Conservation (phyloP, 1,140 invertebrate genomes). For the Pantala flavescens region DNA sequence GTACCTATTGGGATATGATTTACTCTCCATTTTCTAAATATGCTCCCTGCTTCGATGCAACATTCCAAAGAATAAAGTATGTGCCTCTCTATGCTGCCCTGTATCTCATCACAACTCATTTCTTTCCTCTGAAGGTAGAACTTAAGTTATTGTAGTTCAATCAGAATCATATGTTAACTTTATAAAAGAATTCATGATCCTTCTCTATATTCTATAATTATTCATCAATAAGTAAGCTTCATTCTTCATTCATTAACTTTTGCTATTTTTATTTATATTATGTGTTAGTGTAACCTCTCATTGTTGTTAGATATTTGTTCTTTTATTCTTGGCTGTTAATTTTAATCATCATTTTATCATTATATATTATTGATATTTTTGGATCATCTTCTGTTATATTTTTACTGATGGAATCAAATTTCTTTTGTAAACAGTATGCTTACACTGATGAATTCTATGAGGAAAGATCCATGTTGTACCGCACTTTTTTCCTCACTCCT, state of each 20-base stretch:
- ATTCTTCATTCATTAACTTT: too few species aligned
- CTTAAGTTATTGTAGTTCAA: too few species aligned
- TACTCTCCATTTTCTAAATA: constrained; percentile 52
- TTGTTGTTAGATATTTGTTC: too few species aligned
- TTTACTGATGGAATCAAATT: too few species aligned
- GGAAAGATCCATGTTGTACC: constrained; percentile 55
- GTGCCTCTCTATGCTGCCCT: constrained; percentile 55
- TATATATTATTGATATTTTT: too few species aligned
- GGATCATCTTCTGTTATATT: too few species aligned
- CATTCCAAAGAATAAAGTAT: constrained; percentile 53
- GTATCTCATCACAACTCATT: constrained; percentile 54
- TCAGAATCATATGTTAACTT: not conserved
- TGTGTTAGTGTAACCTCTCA: too few species aligned
- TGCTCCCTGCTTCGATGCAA: constrained; percentile 48
- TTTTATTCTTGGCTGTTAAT: too few species aligned
- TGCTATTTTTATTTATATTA: too few species aligned
- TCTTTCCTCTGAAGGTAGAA: constrained; percentile 62
- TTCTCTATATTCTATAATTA: not conserved
- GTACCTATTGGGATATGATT: constrained; percentile 74
- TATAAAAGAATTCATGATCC: not conserved
- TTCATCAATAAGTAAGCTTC: too few species aligned
- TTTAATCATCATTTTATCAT: too few species aligned
- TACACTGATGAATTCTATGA: constrained; percentile 54
- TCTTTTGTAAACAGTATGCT: constrained; percentile 51
- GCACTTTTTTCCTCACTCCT: constrained; percentile 74